Conservation (phyloP, 2,113 vertebrate species). For the Cygnus atratus region DNA sequence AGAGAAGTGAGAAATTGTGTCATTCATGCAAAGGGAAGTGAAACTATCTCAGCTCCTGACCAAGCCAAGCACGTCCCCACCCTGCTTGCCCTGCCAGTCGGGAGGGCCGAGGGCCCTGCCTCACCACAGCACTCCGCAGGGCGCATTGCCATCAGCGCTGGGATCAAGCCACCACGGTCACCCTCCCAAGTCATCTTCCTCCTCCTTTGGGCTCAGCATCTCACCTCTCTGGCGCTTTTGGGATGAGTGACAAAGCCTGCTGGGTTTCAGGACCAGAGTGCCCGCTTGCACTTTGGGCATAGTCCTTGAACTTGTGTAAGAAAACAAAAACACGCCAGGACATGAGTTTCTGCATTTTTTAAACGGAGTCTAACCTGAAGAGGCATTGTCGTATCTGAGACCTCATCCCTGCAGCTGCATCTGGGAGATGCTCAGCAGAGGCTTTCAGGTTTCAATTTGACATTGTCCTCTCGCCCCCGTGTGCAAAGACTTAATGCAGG, state of each 20-base stretch:
- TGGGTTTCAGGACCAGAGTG: rapidly evolving
- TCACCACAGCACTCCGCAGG: not conserved
- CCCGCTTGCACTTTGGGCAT: not conserved
- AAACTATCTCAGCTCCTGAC: conserved; percentile 15
- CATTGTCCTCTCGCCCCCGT: not conserved
- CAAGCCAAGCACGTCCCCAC: not conserved
- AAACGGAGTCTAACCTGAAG: not conserved
- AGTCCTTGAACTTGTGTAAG: not conserved
- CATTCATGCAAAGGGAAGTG: not conserved
- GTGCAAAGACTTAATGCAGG: not conserved
- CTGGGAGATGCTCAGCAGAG: not conserved
- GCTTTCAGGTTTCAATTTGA: not conserved
- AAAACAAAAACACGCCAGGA: not conserved
- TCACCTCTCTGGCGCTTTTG: not conserved
- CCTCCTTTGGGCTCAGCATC: not conserved
- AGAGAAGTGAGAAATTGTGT: conserved; percentile 46
- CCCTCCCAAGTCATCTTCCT: not conserved
- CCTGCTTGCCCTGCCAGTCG: not conserved
- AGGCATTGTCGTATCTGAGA: not conserved
- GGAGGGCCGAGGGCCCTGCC: not conserved
- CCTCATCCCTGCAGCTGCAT: not conserved
- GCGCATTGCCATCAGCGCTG: not conserved
- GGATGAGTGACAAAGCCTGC: not conserved
- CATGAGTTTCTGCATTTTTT: not conserved
- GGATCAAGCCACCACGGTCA: not conserved